Base-by-base conservation (phyloP, 2,888 invertebrate species). In the Drosophila villosipedis region DNA sequence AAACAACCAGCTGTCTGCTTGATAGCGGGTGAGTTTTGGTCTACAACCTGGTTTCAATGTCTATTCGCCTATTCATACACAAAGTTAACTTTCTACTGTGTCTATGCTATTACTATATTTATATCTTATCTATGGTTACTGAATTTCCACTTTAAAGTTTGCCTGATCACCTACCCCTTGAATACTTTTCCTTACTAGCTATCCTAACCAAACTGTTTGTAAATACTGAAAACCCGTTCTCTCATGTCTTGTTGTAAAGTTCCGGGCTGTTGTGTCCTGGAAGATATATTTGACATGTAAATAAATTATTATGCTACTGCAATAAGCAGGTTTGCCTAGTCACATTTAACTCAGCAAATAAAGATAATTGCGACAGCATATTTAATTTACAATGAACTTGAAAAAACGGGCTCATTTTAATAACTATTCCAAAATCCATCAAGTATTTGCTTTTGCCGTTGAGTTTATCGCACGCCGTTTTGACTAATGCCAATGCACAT, bases 1-100 rank as follows among this genome's bases (percentile, higher is more conserved):
- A 50, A 79, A 72, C 72, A 76, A 90, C 93, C 93, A 94, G 93
- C 93, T 94, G 94, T 93, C 94, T 94, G 86, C 93, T 94, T 88
- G 94, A 94, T 94, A 93, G 93, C 93, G 94, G 94, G 93, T 94
- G 93, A 94, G 93, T 94, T 89, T 77, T 75, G 75, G 80, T 77
- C 80, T 47, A 64, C 25, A 54, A 33, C 62, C 62, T 65, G 37
- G 60, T 14, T 31, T 52, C 52, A 43, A 43, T 50, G 14, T 65
- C 52, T 62, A 39, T 57, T 55, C 52, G 19, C 19, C 62, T 60
- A 49, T 49, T 41, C 35, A 41, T 19, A 28, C 25, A 54, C 55
- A 76, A 72, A 55, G 62, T 72, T 64, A 12, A 43, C 52, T 50
- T 47, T 33, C 63, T 57, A 74, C 28, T 67, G 33, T 79, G 65